A percentile compares a stretch with the other conserved stretches of the same genome.
These are phyloP conservation scores for Caenorhabditis doughertyi DNA, from an alignment of 2,888 invertebrate genomes.

Conservation along the genomic window DNA sequence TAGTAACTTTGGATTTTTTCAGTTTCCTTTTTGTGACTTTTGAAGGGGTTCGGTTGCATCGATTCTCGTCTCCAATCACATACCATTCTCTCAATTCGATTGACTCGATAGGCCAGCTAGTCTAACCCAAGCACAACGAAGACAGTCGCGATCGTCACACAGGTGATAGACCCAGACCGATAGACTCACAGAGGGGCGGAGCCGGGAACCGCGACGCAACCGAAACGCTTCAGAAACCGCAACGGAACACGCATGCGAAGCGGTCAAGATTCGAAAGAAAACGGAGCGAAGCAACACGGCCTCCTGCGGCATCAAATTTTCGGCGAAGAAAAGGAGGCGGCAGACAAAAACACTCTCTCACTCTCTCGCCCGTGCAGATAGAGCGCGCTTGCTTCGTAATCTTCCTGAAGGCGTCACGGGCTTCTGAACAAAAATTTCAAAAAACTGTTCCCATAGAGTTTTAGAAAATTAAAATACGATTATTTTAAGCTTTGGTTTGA, in stretches of 20 bases:
- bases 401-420: too few relatives aligned
- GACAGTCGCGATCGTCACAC: conserved; percentile 23
- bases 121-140: neutral
- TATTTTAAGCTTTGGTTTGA: too few relatives aligned
- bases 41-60: conserved; percentile 7
- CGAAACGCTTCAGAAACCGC: conserved; percentile 65
- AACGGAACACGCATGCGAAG: conserved; percentile 66
- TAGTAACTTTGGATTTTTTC: neutral
- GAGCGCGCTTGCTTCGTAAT: too few relatives aligned
- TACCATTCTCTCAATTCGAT: conserved; percentile 22
- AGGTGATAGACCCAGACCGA: conserved; percentile 58
- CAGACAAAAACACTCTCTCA: too few relatives aligned
- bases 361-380: too few relatives aligned
- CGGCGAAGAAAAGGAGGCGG: too few relatives aligned
- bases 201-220: conserved; percentile 61
- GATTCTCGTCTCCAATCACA: neutral
- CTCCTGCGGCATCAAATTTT: too few relatives aligned
- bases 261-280: conserved; percentile 57
- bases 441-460: too few relatives aligned
- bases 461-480: too few relatives aligned
- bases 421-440: too few relatives aligned
- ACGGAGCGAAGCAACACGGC: conserved; percentile 43
- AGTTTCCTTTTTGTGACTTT: neutral
- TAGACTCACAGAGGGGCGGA: conserved; percentile 51
- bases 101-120: neutral